Base-by-base conservation (phyloP, 2,113 vertebrate genomes). In the Lepus americanus region DNA sequence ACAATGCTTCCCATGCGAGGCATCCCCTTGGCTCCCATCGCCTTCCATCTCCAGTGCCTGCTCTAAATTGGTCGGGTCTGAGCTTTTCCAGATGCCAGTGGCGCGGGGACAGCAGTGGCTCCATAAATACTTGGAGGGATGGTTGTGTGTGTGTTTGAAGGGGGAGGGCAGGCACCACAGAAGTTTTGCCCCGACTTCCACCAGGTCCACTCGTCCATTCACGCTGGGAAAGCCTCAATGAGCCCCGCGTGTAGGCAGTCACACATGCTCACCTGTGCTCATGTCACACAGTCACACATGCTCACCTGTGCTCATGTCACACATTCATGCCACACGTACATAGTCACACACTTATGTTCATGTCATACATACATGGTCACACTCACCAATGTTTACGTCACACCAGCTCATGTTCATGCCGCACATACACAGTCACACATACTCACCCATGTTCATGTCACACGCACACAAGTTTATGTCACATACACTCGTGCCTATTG, bases 11-110 rank as follows among this genome's bases (percentile, higher is more conserved):
- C 6, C 79, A 19, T 27, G n/a, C 22, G 4, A 83, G 72, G 64
- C 81, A 69, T 49, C 91, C 36, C 67, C 55, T 27, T 22, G 25
- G 23, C 44, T 61, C 67, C 51, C 44, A 44, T 82, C 19, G 25
- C 77, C 84, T 79, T 51, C 84, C 8, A 83, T 90, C 77, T 81
- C 80, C 94, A 81, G 74, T 69, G 88, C 76, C 89, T 12, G 11
- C 91, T 96, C 92, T 92, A 78, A 96, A 95, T 72, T 86, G 93
- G 93, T 87, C 92, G 53, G 90, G 69, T 73, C 94, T 97, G 97
- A 97, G 96, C 90, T 97, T 96, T 97, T 97, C 97, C 97, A 97
- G 97, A 97, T 97, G 97, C 97, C 8, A 1, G 20, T 27, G 64
- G 87, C 94, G 83, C 87, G 84, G 74, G 84, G 84, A 27, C 9